Evolutionary conservation across 2,113 vertebrate species (phyloP).

Genomic region (Pagrus major): DNA sequence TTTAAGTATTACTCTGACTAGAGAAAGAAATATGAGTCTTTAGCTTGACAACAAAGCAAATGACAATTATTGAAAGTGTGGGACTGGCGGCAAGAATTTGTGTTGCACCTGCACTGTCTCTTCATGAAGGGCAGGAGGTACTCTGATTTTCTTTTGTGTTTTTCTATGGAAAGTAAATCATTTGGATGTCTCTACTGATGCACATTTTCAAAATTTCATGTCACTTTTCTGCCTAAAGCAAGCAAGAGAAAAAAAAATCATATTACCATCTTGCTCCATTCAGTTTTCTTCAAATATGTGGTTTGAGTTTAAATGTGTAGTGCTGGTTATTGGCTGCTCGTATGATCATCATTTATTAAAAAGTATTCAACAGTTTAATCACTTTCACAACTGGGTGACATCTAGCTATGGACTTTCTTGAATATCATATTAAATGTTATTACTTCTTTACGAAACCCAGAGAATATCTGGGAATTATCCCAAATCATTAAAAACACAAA

Average conservation of each 20-base stretch:
- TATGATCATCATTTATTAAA: background rate
- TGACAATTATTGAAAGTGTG: background rate
- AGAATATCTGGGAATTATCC: conserved; percentile 8
- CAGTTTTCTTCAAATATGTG: background rate
- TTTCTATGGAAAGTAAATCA: background rate
- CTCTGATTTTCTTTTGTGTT: background rate
- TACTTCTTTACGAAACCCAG: background rate
- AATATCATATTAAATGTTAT: background rate
- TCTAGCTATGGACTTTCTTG: background rate
- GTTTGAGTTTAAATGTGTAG: background rate
- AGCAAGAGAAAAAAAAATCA: background rate
- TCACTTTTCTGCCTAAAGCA: background rate
- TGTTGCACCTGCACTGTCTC: background rate
- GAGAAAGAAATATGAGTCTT: background rate
- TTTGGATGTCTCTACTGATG: background rate
- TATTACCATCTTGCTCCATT: background rate
- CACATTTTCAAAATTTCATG: background rate
- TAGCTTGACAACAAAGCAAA: background rate
- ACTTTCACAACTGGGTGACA: background rate
- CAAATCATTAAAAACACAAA: background rate
- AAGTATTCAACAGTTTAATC: background rate
- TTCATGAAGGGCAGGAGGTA: background rate
- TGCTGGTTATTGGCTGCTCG: background rate
- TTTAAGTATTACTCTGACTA: background rate
- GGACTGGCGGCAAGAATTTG: background rate